These are phyloP conservation scores for Agriotes lineatus DNA, from an alignment of 2,888 invertebrate genomes.

Conservation along the genomic window DNA sequence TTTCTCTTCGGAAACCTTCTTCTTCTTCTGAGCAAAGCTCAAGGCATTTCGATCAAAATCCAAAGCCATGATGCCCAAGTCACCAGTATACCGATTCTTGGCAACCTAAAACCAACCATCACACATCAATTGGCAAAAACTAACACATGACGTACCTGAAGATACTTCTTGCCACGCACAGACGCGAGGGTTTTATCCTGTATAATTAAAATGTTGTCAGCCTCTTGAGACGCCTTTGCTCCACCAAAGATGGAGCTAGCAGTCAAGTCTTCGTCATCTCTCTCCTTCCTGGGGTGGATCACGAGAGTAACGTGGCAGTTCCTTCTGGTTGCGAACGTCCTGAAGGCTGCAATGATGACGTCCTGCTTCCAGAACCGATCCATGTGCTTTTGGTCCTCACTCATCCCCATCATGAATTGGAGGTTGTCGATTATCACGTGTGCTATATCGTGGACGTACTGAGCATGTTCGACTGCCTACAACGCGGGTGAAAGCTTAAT, in stretches of 20 bases:
- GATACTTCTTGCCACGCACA: constrained; percentile 85
- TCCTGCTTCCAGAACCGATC: constrained; percentile 92
- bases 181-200: constrained; percentile 86
- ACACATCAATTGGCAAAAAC: constrained; percentile 20
- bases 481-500: neutral
- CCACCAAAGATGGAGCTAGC: constrained; percentile 95
- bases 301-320: constrained; percentile 98
- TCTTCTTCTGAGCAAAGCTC: constrained; percentile 81
- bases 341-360: constrained; percentile 87
- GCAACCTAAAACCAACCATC: constrained; percentile 73
- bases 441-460: constrained; percentile 92
- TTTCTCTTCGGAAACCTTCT: constrained; percentile 59
- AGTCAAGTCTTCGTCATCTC: constrained; percentile 86
- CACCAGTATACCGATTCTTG: constrained; percentile 95
- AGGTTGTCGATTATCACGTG: constrained; percentile 98
- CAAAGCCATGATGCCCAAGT: constrained; percentile 89
- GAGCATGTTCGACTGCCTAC: constrained; percentile 92
- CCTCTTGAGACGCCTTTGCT: constrained; percentile 96
- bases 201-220: constrained; percentile 95
- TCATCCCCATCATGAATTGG: constrained; percentile 97
- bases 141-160: constrained; percentile 73
- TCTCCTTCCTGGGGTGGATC: constrained; percentile 97
- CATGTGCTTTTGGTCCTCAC: constrained; percentile 68
- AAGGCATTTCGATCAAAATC: constrained; percentile 86
- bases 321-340: constrained; percentile 90